Conservation (phyloP, 2,113 vertebrate species). For the Rhabdomys dilectus region DNA sequence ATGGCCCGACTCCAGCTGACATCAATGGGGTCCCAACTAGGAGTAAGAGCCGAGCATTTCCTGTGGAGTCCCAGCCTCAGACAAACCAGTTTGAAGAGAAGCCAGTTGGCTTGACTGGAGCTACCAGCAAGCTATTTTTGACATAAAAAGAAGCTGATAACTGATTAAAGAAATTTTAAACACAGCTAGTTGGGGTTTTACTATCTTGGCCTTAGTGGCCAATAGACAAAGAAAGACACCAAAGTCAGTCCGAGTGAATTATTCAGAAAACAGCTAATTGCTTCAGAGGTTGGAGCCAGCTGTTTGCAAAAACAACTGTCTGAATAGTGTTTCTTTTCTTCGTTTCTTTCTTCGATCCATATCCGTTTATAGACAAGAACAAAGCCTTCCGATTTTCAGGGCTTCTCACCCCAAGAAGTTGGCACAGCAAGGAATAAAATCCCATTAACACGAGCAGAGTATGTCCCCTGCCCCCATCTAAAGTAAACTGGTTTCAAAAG, state of each 20-base stretch:
- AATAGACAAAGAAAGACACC: neutral
- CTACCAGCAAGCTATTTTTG: conserved; percentile 79
- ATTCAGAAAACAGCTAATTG: conserved; percentile 55
- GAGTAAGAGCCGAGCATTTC: conserved; percentile 33
- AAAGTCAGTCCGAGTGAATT: neutral
- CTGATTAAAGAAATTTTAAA: conserved; percentile 75
- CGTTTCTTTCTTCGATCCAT: neutral
- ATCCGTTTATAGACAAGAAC: neutral
- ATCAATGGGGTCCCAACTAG: conserved; percentile 62
- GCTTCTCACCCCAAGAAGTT: neutral
- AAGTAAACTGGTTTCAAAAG: conserved; percentile 17
- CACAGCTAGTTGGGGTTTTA: conserved; percentile 18
- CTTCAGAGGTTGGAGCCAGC: neutral
- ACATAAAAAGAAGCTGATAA: conserved; percentile 81
- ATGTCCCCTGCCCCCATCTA: neutral
- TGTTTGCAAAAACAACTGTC: conserved; percentile 26
- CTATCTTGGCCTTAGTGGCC: conserved; percentile 22
- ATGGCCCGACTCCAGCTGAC: conserved; percentile 74
- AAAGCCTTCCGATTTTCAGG: neutral
- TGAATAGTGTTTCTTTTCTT: neutral
- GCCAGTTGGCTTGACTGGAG: conserved; percentile 72
- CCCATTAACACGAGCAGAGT: neutral
- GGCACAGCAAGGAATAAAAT: neutral
- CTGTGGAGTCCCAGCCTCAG: conserved; percentile 62
- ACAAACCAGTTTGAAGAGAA: conserved; percentile 74